Percentiles rank a stretch among this genome's conserved stretches.
Conservation (phyloP, 2,113 vertebrate species). For the Chamaea fasciata region DNA sequence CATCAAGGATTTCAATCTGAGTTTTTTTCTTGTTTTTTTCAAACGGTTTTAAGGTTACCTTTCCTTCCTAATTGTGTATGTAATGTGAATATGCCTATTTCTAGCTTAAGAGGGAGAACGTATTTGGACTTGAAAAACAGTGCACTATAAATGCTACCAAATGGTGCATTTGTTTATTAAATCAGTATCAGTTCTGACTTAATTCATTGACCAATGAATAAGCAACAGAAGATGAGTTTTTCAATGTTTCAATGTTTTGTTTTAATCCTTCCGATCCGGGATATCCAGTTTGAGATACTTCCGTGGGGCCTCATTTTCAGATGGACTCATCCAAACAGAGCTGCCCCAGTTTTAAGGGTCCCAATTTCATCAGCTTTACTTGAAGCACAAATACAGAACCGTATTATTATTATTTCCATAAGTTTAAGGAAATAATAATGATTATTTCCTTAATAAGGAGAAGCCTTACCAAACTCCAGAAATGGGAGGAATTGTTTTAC, state of each 20-base stretch:
- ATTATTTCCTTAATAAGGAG: not conserved
- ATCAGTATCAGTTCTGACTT: not conserved
- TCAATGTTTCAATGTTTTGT: not conserved
- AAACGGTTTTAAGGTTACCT: not conserved
- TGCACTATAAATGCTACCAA: not conserved
- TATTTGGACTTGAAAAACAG: not conserved
- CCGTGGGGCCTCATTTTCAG: not conserved
- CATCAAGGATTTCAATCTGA: not conserved
- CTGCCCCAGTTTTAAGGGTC: not conserved
- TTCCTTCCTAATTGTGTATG: not conserved
- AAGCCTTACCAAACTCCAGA: not conserved
- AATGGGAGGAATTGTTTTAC: not conserved
- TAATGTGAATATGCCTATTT: not conserved
- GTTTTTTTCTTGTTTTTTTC: not conserved
- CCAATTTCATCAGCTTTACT: not conserved
- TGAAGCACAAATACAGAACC: not conserved
- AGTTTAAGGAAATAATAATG: no score
- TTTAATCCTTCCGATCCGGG: not conserved
- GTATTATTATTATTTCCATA: not conserved
- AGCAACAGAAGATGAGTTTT: not conserved
- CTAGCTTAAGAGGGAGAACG: not conserved
- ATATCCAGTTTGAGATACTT: not conserved
- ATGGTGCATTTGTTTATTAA: not conserved
- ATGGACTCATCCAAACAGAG: not conserved
- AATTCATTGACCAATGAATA: not conserved